These are phyloP conservation scores for Lasioglossum calceatum DNA, from an alignment of 2,888 invertebrate genomes.

Conservation along the genomic window DNA sequence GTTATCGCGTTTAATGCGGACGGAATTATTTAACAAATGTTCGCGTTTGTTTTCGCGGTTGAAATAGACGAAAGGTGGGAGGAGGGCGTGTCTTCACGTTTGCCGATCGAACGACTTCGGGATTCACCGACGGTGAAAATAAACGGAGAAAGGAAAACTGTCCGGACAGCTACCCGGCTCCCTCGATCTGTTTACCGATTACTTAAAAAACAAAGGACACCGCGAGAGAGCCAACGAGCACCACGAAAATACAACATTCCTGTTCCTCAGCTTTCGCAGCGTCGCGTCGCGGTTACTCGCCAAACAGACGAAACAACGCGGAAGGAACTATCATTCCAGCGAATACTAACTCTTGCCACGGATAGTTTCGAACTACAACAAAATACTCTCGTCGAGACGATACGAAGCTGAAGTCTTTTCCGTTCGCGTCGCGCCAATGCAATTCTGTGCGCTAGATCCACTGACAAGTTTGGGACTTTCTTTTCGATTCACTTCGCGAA, in stretches of 20 bases:
- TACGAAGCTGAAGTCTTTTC: too few species aligned
- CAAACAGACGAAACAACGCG: constrained; percentile 15
- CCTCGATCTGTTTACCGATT: constrained; percentile 3
- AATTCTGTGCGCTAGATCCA: too few species aligned
- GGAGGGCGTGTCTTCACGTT: neutral
- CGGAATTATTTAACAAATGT: neutral
- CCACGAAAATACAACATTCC: constrained; percentile 1
- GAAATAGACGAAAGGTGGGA: neutral
- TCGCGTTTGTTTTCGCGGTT: neutral
- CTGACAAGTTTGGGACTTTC: too few species aligned
- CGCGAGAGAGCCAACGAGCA: neutral
- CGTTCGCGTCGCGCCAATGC: too few species aligned
- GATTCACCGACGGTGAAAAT: constrained; percentile 6
- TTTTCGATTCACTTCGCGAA: too few species aligned
- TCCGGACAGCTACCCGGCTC: neutral
- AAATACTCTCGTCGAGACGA: neutral
- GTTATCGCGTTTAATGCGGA: neutral
- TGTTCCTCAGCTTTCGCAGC: neutral
- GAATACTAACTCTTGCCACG: neutral
- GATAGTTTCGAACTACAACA: neutral
- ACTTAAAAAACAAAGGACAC: neutral
- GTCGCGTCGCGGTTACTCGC: constrained; percentile 6
- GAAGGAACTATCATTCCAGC: neutral
- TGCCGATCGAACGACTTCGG: neutral
- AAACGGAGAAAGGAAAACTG: neutral